These are phyloP conservation scores for Limnephilus lunatus DNA, from an alignment of 2,888 invertebrate genomes.

Conservation along the genomic window DNA sequence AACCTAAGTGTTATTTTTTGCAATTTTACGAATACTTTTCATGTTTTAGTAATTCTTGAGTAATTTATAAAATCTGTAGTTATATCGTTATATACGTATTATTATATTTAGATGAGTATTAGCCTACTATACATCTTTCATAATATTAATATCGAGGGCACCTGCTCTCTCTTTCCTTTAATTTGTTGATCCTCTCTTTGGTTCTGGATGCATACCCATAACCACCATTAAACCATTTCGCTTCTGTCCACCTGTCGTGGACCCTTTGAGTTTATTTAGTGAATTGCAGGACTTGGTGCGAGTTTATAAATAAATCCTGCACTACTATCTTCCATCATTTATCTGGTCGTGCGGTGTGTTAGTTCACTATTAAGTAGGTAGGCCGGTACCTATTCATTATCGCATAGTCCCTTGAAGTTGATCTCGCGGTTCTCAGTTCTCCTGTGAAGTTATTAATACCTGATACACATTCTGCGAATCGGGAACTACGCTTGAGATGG, in stretches of 20 bases:
- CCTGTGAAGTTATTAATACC: background rate
- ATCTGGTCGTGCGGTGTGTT: background rate
- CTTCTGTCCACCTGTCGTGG: background rate
- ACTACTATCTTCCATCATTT: background rate
- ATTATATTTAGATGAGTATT: too few species aligned
- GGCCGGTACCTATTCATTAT: background rate
- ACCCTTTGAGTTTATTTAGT: background rate
- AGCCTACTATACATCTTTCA: too few species aligned
- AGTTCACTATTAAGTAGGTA: too few species aligned
- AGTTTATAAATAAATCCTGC: background rate
- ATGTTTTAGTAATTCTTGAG: too few species aligned
- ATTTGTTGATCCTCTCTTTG: background rate
- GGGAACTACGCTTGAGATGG: background rate
- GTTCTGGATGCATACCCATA: background rate
- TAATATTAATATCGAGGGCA: too few species aligned
- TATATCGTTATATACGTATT: too few species aligned
- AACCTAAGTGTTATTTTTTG: too few species aligned
- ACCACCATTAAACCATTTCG: background rate
- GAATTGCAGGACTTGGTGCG: background rate
- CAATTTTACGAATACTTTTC: too few species aligned
- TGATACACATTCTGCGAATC: background rate
- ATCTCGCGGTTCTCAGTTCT: background rate
- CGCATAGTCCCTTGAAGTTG: background rate
- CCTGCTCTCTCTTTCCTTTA: background rate
- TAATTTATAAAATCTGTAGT: too few species aligned